Percentiles rank a stretch among this genome's conserved stretches.
phyloP scores from a whole-genome alignment of 1,140 invertebrate species.

The Daktulosphaira vitifoliae region DNA sequence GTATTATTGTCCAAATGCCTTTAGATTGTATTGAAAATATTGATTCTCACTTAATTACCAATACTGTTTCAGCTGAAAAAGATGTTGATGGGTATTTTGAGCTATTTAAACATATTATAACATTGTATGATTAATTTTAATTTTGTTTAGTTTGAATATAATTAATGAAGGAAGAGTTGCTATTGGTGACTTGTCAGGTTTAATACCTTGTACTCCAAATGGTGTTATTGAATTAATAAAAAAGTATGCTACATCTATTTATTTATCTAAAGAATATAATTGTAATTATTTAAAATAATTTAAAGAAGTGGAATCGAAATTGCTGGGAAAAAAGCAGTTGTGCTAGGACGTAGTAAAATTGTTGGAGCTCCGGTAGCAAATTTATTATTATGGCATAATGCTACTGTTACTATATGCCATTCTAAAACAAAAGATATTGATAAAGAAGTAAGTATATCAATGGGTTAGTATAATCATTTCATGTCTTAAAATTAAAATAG shows the following conservation, averaged over 20 bases:
- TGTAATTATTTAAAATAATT: conserved; percentile 3
- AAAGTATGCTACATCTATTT: conserved; percentile 45
- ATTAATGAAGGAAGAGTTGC: conserved; percentile 82
- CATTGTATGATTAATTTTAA: conserved; percentile 12
- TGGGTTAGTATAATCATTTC: not conserved
- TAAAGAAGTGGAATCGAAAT: conserved; percentile 63
- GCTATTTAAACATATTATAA: not conserved
- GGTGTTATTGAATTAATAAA: conserved; percentile 89
- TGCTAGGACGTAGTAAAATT: conserved; percentile 94
- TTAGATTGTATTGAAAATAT: conserved; percentile 74
- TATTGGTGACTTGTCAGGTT: conserved; percentile 74
- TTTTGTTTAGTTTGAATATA: conserved; percentile 61
- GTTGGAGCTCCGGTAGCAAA: conserved; percentile 92
- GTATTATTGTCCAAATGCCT: conserved; percentile 97
- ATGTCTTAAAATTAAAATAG: not conserved
- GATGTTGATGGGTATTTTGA: conserved; percentile 83
- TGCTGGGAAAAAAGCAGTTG: conserved; percentile 78
- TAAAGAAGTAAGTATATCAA: conserved; percentile 55
- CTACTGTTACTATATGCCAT: conserved; percentile 94
- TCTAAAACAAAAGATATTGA: conserved; percentile 81
- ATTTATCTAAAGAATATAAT: not conserved
- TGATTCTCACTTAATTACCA: conserved; percentile 77
- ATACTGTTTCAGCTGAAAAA: conserved; percentile 74
- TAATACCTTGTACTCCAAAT: conserved; percentile 86
- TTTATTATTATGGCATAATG: conserved; percentile 91